These are phyloP conservation scores for Metridium senile DNA, from an alignment of 92 coral and sea anemone genomes.

Conservation along the genomic window DNA sequence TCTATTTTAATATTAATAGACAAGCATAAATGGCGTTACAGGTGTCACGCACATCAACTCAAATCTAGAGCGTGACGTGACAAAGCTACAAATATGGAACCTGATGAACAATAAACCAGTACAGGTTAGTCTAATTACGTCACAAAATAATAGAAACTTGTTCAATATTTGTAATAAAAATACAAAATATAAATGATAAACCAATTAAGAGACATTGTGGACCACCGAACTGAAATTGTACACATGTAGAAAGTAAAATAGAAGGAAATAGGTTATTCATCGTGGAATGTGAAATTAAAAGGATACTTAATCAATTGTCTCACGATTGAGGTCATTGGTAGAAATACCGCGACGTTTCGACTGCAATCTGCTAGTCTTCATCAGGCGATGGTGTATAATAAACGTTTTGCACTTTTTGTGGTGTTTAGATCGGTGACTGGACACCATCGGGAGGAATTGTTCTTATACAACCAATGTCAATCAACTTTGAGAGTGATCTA, in stretches of 20 bases:
- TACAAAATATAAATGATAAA: neutral
- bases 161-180: neutral
- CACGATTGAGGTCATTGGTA: too few species aligned
- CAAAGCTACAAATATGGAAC: slow-evolving; percentile 14
- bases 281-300: too few species aligned
- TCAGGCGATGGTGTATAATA: too few species aligned
- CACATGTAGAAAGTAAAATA: too few species aligned
- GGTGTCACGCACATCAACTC: slow-evolving; percentile 12
- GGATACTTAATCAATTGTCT: too few species aligned
- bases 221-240: neutral
- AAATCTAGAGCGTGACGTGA: slow-evolving; percentile 19
- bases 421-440: slow-evolving; percentile 30
- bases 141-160: too few species aligned
- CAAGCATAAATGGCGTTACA: slow-evolving; percentile 20
- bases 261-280: too few species aligned
- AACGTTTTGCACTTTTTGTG: neutral
- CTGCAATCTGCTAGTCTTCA: too few species aligned
- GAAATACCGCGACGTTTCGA: too few species aligned
- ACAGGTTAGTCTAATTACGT: neutral
- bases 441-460: neutral
- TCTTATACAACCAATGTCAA: slow-evolving; percentile 23
- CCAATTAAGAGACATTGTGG: neutral
- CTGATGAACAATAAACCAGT: slow-evolving; percentile 18
- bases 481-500: neutral
- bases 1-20: slow-evolving; percentile 3